A percentile compares a stretch with the other conserved stretches of the same genome.
phyloP scores from a whole-genome alignment of 2,797 vertebrate species.

The Falco columbarius region DNA sequence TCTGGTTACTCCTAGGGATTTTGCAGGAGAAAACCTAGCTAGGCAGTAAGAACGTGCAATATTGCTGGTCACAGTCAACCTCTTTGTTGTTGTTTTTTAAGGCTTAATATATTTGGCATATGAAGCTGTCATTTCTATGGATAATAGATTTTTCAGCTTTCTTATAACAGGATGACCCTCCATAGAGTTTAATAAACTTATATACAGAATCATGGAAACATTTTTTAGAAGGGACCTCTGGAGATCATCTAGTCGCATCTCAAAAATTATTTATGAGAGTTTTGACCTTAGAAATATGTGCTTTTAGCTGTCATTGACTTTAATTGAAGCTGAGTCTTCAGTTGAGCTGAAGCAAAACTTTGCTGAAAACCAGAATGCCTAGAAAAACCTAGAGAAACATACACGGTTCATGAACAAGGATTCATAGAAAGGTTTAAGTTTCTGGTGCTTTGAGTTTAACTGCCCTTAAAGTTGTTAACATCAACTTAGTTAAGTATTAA shows the following conservation, averaged over 20 bases:
- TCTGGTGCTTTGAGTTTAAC: neutral
- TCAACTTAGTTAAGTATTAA: neutral
- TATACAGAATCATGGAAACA: neutral
- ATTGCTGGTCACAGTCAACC: neutral
- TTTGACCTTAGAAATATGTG: neutral
- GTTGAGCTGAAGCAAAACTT: neutral
- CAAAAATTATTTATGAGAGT: neutral
- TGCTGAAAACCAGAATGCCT: neutral
- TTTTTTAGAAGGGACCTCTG: neutral
- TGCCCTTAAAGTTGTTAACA: neutral
- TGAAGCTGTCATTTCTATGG: neutral
- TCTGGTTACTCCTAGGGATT: neutral
- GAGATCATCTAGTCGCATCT: neutral
- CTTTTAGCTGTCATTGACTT: neutral
- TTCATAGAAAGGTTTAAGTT: neutral
- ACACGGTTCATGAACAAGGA: neutral
- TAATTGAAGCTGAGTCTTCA: neutral
- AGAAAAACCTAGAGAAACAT: neutral
- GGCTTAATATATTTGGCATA: neutral
- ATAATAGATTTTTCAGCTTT: neutral
- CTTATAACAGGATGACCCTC: neutral
- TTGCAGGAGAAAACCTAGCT: neutral
- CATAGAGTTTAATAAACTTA: neutral
- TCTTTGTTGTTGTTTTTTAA: neutral
- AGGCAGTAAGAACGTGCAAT: neutral